These are phyloP conservation scores for Hylomyscus alleni DNA, from an alignment of 2,797 vertebrate genomes.

Conservation along the genomic window DNA sequence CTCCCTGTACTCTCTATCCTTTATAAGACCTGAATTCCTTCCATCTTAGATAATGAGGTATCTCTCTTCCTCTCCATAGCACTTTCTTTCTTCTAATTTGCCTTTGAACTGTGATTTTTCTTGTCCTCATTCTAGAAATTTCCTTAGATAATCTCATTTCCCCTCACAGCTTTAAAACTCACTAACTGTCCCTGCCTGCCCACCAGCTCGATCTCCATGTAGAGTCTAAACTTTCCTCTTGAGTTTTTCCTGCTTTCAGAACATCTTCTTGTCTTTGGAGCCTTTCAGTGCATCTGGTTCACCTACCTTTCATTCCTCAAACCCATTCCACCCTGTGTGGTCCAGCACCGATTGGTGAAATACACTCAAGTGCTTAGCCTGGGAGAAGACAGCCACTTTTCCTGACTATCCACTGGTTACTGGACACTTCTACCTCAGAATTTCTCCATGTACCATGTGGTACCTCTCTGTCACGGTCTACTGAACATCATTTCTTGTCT, in stretches of 20 bases:
- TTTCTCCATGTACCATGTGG: neutral
- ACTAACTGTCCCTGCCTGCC: neutral
- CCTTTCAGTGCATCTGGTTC: neutral
- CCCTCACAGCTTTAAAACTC: neutral
- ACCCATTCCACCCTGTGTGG: neutral
- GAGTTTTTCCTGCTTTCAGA: neutral
- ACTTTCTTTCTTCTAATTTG: slow-evolving; percentile 13
- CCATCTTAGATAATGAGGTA: neutral
- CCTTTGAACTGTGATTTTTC: neutral
- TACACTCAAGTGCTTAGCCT: neutral
- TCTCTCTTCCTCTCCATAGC: neutral
- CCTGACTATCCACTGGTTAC: accelerated
- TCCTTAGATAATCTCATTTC: neutral
- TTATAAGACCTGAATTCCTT: neutral
- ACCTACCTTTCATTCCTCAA: neutral
- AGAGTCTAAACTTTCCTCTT: neutral
- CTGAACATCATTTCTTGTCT: neutral
- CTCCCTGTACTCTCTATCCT: neutral
- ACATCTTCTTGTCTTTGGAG: neutral
- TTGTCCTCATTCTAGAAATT: neutral
- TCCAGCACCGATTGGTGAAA: neutral
- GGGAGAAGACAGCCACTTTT: neutral
- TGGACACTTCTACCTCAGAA: neutral
- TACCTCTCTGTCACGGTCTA: neutral
- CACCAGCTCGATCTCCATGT: neutral